Base-by-base conservation (phyloP, 2,113 vertebrate species). In the Pygoscelis antarcticus region DNA sequence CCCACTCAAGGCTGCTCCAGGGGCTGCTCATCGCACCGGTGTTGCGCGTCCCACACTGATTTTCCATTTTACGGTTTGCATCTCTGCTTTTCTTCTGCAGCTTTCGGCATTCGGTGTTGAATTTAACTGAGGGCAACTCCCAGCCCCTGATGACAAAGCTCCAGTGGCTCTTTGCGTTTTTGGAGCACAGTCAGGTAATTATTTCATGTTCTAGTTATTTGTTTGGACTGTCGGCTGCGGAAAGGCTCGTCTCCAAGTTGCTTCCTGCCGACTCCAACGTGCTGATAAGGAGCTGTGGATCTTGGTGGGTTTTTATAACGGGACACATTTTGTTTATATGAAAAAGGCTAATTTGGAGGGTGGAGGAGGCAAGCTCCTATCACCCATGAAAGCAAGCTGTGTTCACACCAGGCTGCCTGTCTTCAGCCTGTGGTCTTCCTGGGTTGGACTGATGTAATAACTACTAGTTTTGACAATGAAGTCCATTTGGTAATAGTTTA, bases 151-250 rank as follows among this genome's bases (percentile, higher is more conserved):
- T 99, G 98, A 98, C 98, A 89, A 98, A 99, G 89, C 97, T 99
- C 42, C 98, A 98, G 90, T 98, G 98, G 98, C 98, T 99, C 58
- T 99, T 99, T 89, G 98, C 98, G 13, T 99, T 99, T 97, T 96
- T 99, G 90, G 98, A 99, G 94, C 98, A 98, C 91, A 99, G 98
- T 97, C 98, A 99, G 98, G 98, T 99, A 96, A 96, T 96, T 95
- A 92, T 75, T 85, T 96, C 94, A 96, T 93, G 83, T 97, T 94
- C 68, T 90, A 96, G 95, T 72, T 95, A 97, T 96, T 96, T 96
- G 95, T 96, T 96, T 97, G 94, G 93, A 47, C 89, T 93, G 94
- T 94, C 58, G 93, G 87, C 87, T 87, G 87, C 94, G 95, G 97
- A 97, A 83, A 92, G 80, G 87, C 92, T 95, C 95, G 87, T 97